Percentiles rank a stretch among this genome's conserved stretches.
phyloP scores from a whole-genome alignment of 2,113 vertebrate species.

The Atrichornis clamosus region DNA sequence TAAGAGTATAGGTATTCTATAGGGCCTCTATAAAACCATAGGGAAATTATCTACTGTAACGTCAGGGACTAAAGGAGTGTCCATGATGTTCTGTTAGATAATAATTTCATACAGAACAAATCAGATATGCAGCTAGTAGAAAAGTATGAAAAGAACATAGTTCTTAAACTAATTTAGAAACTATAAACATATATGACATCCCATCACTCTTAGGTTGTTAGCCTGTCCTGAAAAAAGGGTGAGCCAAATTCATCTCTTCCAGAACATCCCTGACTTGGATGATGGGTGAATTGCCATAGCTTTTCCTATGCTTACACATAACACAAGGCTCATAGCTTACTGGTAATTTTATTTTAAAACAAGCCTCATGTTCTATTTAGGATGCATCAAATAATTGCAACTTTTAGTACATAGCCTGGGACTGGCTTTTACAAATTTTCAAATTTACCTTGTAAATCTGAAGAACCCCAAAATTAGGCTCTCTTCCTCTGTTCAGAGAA shows the following conservation, averaged over 20 bases:
- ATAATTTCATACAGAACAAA: background rate
- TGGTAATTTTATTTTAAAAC: background rate
- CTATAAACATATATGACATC: background rate
- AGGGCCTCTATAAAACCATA: background rate
- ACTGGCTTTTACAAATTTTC: background rate
- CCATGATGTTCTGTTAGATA: background rate
- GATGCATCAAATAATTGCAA: background rate
- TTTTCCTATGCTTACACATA: background rate
- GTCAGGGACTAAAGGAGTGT: background rate
- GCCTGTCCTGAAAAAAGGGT: background rate
- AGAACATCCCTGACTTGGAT: background rate
- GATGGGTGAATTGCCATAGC: background rate
- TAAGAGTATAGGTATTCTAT: background rate
- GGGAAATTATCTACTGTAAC: background rate
- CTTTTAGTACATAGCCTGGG: background rate
- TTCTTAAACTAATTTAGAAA: background rate
- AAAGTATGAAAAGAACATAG: background rate
- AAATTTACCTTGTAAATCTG: background rate
- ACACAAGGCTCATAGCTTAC: background rate
- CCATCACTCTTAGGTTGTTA: background rate
- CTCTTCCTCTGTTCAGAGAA: background rate
- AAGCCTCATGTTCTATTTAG: background rate
- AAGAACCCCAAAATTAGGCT: background rate
- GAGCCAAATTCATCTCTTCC: background rate
- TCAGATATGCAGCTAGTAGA: background rate